Evolutionary conservation across 2,797 vertebrate species (phyloP), one percentile per base, ranked within the genome.

Genomic region (Sebastes trivittatus): DNA sequence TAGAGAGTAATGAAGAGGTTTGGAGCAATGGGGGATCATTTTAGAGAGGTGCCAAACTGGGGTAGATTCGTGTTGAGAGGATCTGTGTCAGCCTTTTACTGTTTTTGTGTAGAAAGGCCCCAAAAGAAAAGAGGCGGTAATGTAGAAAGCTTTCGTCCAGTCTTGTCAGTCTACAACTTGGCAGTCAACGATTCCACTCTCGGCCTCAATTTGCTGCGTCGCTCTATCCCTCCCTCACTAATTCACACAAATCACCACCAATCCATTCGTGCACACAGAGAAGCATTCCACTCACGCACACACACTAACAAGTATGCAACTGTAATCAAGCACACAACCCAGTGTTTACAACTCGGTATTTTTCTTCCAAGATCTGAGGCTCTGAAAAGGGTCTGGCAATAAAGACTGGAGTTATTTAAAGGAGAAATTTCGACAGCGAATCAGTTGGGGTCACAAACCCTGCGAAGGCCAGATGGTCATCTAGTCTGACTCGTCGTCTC

Each of bases 361-460:
- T 54, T 87, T 78, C 78, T 36, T 87, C 82, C 72, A 82, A 81
- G 83, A 91, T 89, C 62, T 80, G 65, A 81, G 74, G 75, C 73
- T 70, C 62, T 52, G 67, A 42, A 30, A 80, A 66, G 11, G 25
- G 65, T 70, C 34, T 74, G 72, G 74, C 61, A 60, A 27, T 63
- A 66, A 75, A 74, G 60, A 56, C 27, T 8, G 61, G 38, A 70
- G 81, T 76, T 87, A 83, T 87, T 88, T 84, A 65, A 73, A 76
- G 75, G 46, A 29, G 72, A 65, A 49, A 65, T 46, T 23, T 58
- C 11, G 30, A 81, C 84, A 62, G 70, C 16, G 22, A 30, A 77
- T 80, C 67, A 81, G 81, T 69, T 6, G 70, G 85, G 92, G 89
- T 87, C 84, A 65, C 16, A 64, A 85, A 87, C 80, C 79, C 83